phyloP scores from a whole-genome alignment of 2,888 invertebrate genomes.

The Folsomia candida region DNA sequence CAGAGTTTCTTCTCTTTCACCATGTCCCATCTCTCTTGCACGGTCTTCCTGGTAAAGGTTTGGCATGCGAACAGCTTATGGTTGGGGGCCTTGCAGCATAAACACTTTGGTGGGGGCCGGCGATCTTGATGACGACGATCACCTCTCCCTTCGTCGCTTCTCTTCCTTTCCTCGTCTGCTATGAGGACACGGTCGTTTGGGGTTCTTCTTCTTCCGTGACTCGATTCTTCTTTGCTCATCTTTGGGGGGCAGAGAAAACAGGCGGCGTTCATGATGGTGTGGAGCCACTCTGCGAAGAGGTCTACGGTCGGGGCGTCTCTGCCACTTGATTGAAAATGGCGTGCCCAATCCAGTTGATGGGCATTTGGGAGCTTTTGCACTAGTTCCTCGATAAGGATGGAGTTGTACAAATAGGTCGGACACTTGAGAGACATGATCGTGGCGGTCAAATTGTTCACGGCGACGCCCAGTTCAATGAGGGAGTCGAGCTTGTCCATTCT shows the following conservation, averaged over 20 bases:
- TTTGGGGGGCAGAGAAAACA: background rate
- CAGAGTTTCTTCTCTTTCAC: constrained; percentile 8
- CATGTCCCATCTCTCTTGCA: background rate
- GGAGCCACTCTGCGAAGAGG: background rate
- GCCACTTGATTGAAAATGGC: background rate
- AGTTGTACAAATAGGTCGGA: background rate
- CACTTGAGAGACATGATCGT: background rate
- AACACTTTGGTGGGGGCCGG: background rate
- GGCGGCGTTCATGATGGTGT: background rate
- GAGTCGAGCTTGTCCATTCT: background rate
- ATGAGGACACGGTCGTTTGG: too few species aligned
- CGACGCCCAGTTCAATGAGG: background rate
- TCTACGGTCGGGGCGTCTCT: background rate
- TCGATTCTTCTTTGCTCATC: too few species aligned
- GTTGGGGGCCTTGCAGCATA: background rate
- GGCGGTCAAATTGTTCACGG: background rate
- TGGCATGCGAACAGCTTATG: constrained; percentile 8
- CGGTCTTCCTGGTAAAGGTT: background rate
- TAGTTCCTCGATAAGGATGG: background rate
- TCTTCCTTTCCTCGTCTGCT: too few species aligned
- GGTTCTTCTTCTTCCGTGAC: too few species aligned
- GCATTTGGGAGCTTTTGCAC: constrained; percentile 1
- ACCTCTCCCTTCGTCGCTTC: too few species aligned
- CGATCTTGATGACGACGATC: background rate
- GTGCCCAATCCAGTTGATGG: background rate